Evolutionary conservation across 2,113 vertebrate species (phyloP).

Genomic region (Cheirogaleus medius): DNA sequence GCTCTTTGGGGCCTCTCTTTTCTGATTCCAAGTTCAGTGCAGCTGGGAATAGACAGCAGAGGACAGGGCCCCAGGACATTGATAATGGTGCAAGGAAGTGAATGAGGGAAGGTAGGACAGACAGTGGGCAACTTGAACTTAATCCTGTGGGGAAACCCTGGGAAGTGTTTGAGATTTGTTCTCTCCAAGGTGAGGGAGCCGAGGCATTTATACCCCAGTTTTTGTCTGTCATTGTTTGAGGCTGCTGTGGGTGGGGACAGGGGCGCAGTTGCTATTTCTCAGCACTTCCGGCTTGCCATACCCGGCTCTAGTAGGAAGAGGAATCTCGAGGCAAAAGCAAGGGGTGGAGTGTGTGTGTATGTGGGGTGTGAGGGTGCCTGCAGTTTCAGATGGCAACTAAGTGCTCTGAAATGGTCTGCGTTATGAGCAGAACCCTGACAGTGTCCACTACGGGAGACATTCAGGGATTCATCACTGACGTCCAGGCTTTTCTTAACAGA

Average conservation of each 20-base stretch:
- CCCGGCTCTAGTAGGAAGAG: not conserved
- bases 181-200: not conserved
- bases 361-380: too few species aligned
- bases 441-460: not conserved
- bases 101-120: not conserved
- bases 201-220: not conserved
- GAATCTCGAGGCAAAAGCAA: not conserved
- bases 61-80: not conserved
- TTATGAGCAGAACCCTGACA: not conserved
- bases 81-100: not conserved
- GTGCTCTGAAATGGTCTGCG: not conserved
- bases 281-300: not conserved
- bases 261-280: not conserved
- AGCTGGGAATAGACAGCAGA: not conserved
- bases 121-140: not conserved
- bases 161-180: not conserved
- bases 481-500: not conserved
- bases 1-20: not conserved
- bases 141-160: not conserved
- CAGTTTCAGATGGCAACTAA: not conserved
- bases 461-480: not conserved
- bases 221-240: not conserved
- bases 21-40: not conserved
- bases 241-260: not conserved
- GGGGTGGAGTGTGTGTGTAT: rapidly evolving